Evolutionary conservation across 2,888 invertebrate species (phyloP), one percentile per base, ranked within the genome.

Genomic region (Plagodis dolabraria): DNA sequence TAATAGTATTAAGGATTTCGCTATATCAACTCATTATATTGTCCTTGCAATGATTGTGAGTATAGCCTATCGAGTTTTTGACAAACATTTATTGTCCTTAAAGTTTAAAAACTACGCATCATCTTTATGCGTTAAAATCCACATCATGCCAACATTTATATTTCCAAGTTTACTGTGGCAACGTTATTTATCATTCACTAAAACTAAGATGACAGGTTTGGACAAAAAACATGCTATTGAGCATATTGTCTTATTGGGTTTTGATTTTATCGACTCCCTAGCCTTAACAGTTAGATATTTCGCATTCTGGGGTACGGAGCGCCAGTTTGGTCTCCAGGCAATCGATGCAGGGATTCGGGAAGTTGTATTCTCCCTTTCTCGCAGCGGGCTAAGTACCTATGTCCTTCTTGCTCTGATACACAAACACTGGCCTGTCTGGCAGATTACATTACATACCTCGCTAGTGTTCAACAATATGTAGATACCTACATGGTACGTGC

Each of bases 261-360:
- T 63, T 73, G 71, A 78, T 74, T 71, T 45, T 64, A 71, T 74
- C 67, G 74, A 70, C 63, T 67, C 63, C 65, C 65, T 60, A 36
- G 60, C 86, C 86, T 84, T 83, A 76, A 64, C 73, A 68, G 75
- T 79, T 82, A 81, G 80, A 76, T 73, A 82, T 84, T 61, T 80
- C 22, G 22, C 22, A 22, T 22, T 22, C 22, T 82, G 82, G 89
- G 87, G 88, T 83, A 86, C 73, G 77, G 67, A 62, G 72, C 63
- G 59, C 36, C 47, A 44, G 77, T 76, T 80, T 76, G 77, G 82
- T 72, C 80, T 80, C 75, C 76, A 67, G 80, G 73, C 85, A 87
- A 92, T 91, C 90, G 90, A 91, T 91, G 85, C 76, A 67, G 73
- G 78, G 79, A 87, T 88, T 87, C 83, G 82, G 89, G 82, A 83